phyloP scores from a whole-genome alignment of 2,797 vertebrate genomes.

The Chlorospingus flavigularis region DNA sequence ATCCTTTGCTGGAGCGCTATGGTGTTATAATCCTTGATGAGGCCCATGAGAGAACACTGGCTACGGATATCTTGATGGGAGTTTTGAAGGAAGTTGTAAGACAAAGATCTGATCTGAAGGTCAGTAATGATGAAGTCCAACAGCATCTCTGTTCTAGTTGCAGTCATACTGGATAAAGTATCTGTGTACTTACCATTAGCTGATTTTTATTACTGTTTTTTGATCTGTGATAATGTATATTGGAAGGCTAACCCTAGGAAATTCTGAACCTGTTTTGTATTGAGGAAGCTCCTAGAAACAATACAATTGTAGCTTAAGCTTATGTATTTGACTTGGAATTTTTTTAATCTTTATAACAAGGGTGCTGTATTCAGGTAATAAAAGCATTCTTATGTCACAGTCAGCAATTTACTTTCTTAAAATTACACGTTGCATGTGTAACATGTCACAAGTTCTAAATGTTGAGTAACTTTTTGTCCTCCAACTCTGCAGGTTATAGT shows the following conservation, averaged over 20 bases:
- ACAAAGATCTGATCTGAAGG: slow-evolving; percentile 93
- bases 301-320: not conserved
- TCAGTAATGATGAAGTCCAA: slow-evolving; percentile 50
- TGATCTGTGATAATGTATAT: not conserved
- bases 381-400: not conserved
- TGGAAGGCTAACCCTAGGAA: not conserved
- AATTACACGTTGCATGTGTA: accelerated
- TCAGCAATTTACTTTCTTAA: not conserved
- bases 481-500: slow-evolving; percentile 86
- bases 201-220: not conserved
- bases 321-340: not conserved
- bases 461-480: not conserved
- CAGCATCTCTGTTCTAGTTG: not conserved
- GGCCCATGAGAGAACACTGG: slow-evolving; percentile 94
- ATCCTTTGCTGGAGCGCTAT: slow-evolving; percentile 93
- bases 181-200: not conserved
- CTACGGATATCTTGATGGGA: slow-evolving; percentile 97
- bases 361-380: not conserved
- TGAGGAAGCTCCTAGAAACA: not conserved
- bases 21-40: slow-evolving; percentile 96
- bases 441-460: not conserved
- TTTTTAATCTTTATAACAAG: not conserved
- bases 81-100: slow-evolving; percentile 95
- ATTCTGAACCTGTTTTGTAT: not conserved
- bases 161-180: not conserved